phyloP scores from a whole-genome alignment of 2,888 invertebrate species.

The Agrilus cyanescens region DNA sequence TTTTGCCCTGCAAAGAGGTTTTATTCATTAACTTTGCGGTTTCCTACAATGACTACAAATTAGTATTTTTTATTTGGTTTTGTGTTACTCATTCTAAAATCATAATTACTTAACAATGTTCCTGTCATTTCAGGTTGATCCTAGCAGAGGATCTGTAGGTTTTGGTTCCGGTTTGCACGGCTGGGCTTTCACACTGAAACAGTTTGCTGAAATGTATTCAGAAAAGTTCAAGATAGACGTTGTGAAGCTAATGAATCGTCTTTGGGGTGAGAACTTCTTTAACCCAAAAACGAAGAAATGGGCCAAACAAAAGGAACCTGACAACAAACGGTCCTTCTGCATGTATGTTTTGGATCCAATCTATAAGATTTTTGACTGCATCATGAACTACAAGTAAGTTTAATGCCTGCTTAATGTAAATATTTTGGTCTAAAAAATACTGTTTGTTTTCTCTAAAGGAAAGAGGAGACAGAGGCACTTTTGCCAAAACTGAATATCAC shows the following conservation, averaged over 20 bases:
- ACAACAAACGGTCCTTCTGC: slow-evolving; percentile 95
- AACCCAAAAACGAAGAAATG: slow-evolving; percentile 96
- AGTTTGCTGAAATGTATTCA: slow-evolving; percentile 98
- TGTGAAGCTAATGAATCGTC: slow-evolving; percentile 90
- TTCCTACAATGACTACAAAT: slow-evolving; percentile 23
- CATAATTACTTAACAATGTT: slow-evolving; percentile 7
- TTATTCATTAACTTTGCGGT: slow-evolving; percentile 21
- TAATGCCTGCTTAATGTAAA: slow-evolving; percentile 4
- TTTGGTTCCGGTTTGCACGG: slow-evolving; percentile 99
- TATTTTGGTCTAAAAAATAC: neutral
- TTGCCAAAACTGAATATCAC: slow-evolving; percentile 85
- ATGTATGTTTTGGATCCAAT: slow-evolving; percentile 99
- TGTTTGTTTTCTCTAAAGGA: slow-evolving; percentile 42
- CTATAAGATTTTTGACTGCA: slow-evolving; percentile 79
- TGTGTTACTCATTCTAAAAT: too few species aligned
- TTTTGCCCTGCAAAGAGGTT: slow-evolving; percentile 26
- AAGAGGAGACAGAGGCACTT: slow-evolving; percentile 82
- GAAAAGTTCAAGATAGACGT: slow-evolving; percentile 97
- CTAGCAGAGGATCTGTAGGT: slow-evolving; percentile 96
- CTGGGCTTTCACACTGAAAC: slow-evolving; percentile 99
- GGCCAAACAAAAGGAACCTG: slow-evolving; percentile 81
- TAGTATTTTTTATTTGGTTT: slow-evolving; percentile 1
- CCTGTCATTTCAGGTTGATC: slow-evolving; percentile 56
- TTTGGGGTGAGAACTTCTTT: slow-evolving; percentile 99
- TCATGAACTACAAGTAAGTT: slow-evolving; percentile 39